phyloP scores from a whole-genome alignment of 2,797 vertebrate species.

The Schizopygopsis malacanthus region DNA sequence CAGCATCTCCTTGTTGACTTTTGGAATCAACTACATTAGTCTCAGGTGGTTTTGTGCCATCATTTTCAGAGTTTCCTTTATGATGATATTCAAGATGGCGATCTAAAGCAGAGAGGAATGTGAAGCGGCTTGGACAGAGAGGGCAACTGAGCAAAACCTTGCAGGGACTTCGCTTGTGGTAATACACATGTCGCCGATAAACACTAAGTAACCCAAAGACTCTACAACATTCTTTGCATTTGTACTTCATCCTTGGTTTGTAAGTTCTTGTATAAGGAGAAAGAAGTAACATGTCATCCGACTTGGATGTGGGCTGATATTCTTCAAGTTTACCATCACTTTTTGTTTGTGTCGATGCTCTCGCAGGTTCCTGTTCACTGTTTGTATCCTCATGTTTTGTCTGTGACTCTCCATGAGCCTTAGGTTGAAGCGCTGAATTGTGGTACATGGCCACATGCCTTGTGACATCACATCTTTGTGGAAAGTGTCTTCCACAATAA shows the following conservation, averaged over 20 bases:
- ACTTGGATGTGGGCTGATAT: constrained; percentile 54
- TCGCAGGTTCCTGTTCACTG: constrained; percentile 36
- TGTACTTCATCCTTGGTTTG: constrained; percentile 71
- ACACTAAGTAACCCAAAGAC: constrained; percentile 80
- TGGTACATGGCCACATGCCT: constrained; percentile 81
- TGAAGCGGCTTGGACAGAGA: constrained; percentile 73
- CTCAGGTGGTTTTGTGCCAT: constrained; percentile 50
- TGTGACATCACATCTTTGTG: constrained; percentile 81
- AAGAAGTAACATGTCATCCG: constrained; percentile 56
- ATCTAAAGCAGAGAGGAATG: constrained; percentile 70
- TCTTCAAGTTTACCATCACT: constrained; percentile 55
- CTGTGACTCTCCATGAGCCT: constrained; percentile 62
- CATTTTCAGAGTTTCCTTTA: constrained; percentile 53
- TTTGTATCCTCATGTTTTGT: constrained; percentile 58
- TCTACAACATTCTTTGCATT: constrained; percentile 81
- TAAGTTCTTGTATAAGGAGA: constrained; percentile 56
- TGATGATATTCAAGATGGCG: constrained; percentile 75
- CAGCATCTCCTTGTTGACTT: constrained; percentile 63
- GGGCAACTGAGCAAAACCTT: constrained; percentile 68
- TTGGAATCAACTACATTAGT: constrained; percentile 54
- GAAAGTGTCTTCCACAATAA: constrained; percentile 80
- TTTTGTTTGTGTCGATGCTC: constrained; percentile 37
- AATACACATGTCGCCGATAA: constrained; percentile 79
- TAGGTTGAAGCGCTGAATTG: constrained; percentile 73
- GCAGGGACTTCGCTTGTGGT: constrained; percentile 77